Conservation (phyloP, 2,113 vertebrate genomes). For the Origma solitaria region DNA sequence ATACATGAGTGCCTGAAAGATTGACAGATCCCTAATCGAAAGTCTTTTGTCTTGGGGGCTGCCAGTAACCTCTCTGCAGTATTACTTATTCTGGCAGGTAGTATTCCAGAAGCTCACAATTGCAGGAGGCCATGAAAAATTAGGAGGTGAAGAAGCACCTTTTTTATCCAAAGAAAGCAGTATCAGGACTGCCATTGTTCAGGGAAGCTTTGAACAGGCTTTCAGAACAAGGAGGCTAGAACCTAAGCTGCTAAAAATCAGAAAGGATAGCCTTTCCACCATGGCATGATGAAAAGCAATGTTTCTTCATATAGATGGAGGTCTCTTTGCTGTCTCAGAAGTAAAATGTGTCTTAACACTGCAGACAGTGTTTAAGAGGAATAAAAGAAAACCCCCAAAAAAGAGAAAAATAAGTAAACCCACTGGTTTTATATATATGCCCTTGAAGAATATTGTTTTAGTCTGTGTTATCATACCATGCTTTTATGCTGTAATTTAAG, state of each 20-base stretch:
- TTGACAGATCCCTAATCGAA: constrained; percentile 19
- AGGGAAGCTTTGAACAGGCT: not conserved
- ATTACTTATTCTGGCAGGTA: constrained; percentile 23
- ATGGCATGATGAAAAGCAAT: not conserved
- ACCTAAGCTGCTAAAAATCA: not conserved
- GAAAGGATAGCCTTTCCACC: not conserved
- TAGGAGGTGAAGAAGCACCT: not conserved
- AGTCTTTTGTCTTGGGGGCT: not conserved
- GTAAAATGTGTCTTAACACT: not conserved
- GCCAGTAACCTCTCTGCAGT: not conserved
- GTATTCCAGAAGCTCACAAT: not conserved
- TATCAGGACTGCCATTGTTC: not conserved
- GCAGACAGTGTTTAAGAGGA: not conserved
- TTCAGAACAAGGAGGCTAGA: not conserved
- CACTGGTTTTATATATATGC: not conserved
- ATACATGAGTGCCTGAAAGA: not conserved
- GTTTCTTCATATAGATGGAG: not conserved
- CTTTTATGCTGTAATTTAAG: constrained; percentile 5
- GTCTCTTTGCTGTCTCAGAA: not conserved
- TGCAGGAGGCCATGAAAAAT: not conserved
- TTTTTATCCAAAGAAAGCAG: not conserved
- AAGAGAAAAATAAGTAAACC: not conserved
- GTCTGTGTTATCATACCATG: not conserved
- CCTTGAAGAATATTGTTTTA: not conserved
- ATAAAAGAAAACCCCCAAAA: not conserved